Percentiles rank a stretch among this genome's conserved stretches.
These are phyloP conservation scores for Cossypha niveicapilla DNA, from an alignment of 2,797 vertebrate species.

Conservation along the genomic window DNA sequence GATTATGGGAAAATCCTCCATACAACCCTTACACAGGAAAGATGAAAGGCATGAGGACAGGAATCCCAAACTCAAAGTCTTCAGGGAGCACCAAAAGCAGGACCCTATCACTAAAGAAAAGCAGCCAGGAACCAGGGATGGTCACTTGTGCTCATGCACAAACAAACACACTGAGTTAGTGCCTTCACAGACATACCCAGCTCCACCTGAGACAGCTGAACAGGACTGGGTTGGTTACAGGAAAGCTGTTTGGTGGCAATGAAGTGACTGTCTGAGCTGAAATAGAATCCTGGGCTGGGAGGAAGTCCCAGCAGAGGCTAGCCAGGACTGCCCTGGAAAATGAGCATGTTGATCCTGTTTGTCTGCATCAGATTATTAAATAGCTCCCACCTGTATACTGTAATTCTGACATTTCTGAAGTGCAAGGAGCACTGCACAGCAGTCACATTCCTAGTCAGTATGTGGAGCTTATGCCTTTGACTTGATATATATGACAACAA, in stretches of 20 bases:
- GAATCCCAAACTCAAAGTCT: background rate
- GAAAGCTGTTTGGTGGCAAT: background rate
- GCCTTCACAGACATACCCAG: accelerated
- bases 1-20: background rate
- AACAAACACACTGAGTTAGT: background rate
- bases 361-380: background rate
- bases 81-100: background rate
- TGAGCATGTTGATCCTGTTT: background rate
- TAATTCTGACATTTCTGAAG: background rate
- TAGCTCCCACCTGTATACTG: background rate
- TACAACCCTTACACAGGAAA: background rate
- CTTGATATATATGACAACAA: background rate
- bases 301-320: background rate
- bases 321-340: background rate
- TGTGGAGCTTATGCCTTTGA: background rate
- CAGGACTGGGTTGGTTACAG: background rate
- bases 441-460: background rate
- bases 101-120: background rate
- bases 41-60: background rate
- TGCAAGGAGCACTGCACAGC: background rate
- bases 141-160: too few relatives aligned
- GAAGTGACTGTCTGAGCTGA: background rate
- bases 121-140: background rate
- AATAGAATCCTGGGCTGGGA: background rate
- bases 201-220: background rate